Percentiles rank a stretch among this genome's conserved stretches.
Conservation (phyloP, 1,140 invertebrate genomes). For the Manduca sexta region DNA sequence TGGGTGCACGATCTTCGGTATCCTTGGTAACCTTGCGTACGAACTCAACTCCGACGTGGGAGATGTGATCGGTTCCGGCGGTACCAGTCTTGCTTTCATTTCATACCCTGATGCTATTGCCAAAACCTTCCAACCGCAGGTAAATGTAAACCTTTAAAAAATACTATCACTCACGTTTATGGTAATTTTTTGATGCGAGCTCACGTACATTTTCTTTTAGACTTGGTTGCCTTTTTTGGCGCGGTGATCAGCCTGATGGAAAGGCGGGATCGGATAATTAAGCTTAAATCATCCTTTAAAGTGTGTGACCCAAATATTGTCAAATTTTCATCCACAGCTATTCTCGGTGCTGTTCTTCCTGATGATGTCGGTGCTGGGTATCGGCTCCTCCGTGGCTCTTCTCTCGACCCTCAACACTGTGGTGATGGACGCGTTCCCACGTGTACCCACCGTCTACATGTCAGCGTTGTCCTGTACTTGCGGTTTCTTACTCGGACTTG, state of each 20-base stretch:
- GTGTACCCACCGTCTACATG: too few species aligned
- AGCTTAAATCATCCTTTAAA: too few species aligned
- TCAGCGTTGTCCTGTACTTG: slow-evolving; percentile 71
- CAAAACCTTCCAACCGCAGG: slow-evolving; percentile 85
- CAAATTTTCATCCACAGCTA: slow-evolving; percentile 68
- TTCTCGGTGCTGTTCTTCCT: slow-evolving; percentile 93
- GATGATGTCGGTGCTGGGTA: slow-evolving; percentile 87
- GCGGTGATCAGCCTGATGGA: too few species aligned
- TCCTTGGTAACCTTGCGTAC: slow-evolving; percentile 81
- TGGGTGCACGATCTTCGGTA: slow-evolving; percentile 86
- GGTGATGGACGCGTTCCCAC: slow-evolving; percentile 81
- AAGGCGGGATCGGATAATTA: too few species aligned
- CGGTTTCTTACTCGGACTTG: slow-evolving; percentile 79
- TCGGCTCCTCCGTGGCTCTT: slow-evolving; percentile 83
- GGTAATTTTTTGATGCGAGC: too few species aligned
- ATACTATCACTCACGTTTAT: too few species aligned
- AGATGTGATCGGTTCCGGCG: slow-evolving; percentile 76
- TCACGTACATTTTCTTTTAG: too few species aligned
- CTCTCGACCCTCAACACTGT: slow-evolving; percentile 79
- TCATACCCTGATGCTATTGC: slow-evolving; percentile 93
- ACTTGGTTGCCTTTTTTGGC: too few species aligned
- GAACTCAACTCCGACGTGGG: slow-evolving; percentile 73
- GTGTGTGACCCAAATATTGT: too few species aligned
- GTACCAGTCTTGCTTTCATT: slow-evolving; percentile 86
- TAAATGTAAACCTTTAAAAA: too few species aligned